Evolutionary conservation across 1,140 invertebrate species (phyloP), one percentile per base, ranked within the genome.

Genomic region (Leptinotarsa undecemlineata): DNA sequence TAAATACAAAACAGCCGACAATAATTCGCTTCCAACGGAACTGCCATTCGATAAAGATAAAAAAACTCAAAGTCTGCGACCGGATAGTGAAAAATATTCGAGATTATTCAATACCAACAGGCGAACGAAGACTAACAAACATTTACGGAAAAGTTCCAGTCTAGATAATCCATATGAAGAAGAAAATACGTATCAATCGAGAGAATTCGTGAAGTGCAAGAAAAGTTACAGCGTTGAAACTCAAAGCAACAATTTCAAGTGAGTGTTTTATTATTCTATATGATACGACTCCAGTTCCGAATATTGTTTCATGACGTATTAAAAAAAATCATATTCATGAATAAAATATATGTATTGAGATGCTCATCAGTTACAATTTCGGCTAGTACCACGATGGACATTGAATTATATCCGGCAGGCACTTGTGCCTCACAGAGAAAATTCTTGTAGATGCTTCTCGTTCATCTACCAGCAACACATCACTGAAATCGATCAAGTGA

Each of bases 201-300:
- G 75, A 70, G 74, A 61, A 64, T 75, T 71, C 71, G 48, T 79
- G 71, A 80, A 77, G 61, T 86, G 86, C 77, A 83, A 85, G 21
- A 92, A 92, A 78, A 91, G 90, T 73, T 89, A 89, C 15, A 92
- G 91, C 78, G 87, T 92, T 76, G 91, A 92, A 84, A 90, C 90
- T 2, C 90, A 91, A 2, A 89, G 88, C 77, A 88, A 86, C 64
- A 86, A 84, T 73, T 79, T 78, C 19, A 42, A 67, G 67, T 83
- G 48, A 68, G 5, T 48, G 33, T 72, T 57, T 57, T 57, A 15
- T 57, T 57, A 57, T 57, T 33, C 6, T 33, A 8, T 33, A 33
- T 33, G 33, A 33, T 33, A 33, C 33, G 33, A 33, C 33, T 33
- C 33, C 8, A 33, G 6, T 33, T 8, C 26, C 26, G 6, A 33